A percentile compares a stretch with the other conserved stretches of the same genome.
Conservation (phyloP, 2,113 vertebrate species). For the Hyla sarda region DNA sequence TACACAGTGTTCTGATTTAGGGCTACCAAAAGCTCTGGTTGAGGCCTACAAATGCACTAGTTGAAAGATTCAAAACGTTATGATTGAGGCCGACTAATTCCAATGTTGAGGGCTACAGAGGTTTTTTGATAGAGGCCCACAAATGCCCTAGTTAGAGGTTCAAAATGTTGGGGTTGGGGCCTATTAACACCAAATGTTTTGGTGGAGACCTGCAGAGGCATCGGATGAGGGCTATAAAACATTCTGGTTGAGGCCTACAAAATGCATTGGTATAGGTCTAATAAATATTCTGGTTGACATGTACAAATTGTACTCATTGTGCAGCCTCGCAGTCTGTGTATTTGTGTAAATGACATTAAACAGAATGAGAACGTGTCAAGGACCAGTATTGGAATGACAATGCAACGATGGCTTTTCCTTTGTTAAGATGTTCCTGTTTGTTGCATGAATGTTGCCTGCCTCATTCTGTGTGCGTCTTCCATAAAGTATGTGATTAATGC, state of each 20-base stretch:
- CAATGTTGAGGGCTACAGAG: background rate
- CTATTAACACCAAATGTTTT: background rate
- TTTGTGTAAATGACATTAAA: background rate
- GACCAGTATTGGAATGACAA: background rate
- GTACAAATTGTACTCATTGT: background rate
- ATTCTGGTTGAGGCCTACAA: background rate
- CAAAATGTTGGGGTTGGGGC: too few species aligned
- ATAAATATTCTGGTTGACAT: background rate
- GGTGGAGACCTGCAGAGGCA: too few species aligned
- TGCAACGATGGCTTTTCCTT: background rate
- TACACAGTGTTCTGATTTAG: too few species aligned
- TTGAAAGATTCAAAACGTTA: background rate
- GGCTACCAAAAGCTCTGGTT: too few species aligned
- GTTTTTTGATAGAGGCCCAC: background rate
- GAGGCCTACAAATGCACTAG: background rate
- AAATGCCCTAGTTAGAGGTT: background rate
- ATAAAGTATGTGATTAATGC: conserved; percentile 87
- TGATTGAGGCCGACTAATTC: background rate
- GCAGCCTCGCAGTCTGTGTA: background rate
- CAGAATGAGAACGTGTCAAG: background rate
- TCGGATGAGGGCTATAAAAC: too few species aligned
- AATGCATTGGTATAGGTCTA: background rate
- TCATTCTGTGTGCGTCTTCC: conserved; percentile 80
- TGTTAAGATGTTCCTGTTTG: conserved; percentile 60
- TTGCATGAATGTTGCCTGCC: conserved; percentile 79